Base-by-base conservation (phyloP, 2,113 vertebrate species). In the Camelus dromedarius region DNA sequence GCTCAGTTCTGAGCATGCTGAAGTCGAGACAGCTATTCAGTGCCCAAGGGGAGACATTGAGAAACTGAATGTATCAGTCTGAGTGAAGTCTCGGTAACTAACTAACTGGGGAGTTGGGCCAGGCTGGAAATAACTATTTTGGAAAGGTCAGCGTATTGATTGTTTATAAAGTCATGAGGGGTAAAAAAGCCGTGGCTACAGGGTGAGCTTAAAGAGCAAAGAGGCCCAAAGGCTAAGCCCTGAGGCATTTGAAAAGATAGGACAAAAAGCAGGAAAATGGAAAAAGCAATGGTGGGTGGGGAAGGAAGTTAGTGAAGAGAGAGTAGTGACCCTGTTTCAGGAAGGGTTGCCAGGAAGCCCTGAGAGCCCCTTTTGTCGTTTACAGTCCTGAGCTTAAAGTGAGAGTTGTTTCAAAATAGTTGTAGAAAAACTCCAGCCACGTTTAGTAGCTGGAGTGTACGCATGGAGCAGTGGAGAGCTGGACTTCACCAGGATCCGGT, bases 101-200 rank as follows among this genome's bases (percentile, higher is more conserved):
- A 3, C 54, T 56, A 24, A 60, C 16, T 12, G 58, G 15, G 18
- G 22, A 48, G 19, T 48, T 87, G 35, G 15, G 79, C 50, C 46
- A 62, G n/a, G 10, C 24, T 66, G 18, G n/a, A 93, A 93, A 79
- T 48, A 77, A 95, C 11, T 76, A 30, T 70, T 92, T 92, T 52
- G 28, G 22, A 42, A 58, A 92, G n/a, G 2, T 72, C 16, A 85
- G 28, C 8, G 46, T 62, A 28, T 6, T 73, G 80, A 60, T 69
- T 5, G 2, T 56, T 66, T 76, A 48, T 38, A 35, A 94, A 94
- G 18, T 42, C 38, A 56, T 0, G 10, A 56, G 6, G 3, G 4
- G 2, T 24, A 48, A 75, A 35, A 60, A 69, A 38, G 5, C 2
- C n/a, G 11, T 35, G 35, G n/a, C 26, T 54, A 18, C 50, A 12